These are phyloP conservation scores for Pyrocoelia pectoralis DNA, from an alignment of 2,888 invertebrate genomes.

Conservation along the genomic window DNA sequence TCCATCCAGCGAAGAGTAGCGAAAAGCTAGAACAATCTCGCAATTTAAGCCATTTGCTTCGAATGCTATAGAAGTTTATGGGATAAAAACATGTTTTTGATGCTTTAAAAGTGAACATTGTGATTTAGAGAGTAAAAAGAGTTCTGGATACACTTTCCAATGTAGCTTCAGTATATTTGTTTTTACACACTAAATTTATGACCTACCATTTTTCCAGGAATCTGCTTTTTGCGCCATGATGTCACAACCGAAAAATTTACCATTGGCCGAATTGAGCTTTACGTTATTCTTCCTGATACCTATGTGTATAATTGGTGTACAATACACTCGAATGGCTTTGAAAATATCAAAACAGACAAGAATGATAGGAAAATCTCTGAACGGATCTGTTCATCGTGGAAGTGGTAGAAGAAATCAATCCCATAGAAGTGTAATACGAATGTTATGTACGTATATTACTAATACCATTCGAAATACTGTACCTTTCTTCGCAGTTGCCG, in stretches of 20 bases:
- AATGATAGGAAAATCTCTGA: constrained; percentile 61
- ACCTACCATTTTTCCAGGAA: constrained; percentile 58
- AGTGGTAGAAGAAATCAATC: constrained; percentile 74
- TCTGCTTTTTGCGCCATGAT: constrained; percentile 85
- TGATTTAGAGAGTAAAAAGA: no score
- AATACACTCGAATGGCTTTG: constrained; percentile 82
- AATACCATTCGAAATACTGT: not conserved
- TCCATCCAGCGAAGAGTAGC: no score
- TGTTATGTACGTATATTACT: constrained; percentile 71
- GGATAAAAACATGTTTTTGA: no score
- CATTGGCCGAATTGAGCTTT: constrained; percentile 82
- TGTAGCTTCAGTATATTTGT: no score
- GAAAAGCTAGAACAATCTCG: no score
- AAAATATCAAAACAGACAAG: constrained; percentile 67
- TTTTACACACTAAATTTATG: not conserved
- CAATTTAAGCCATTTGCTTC: no score
- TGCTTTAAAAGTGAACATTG: no score
- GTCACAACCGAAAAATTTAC: constrained; percentile 67
- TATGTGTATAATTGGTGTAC: constrained; percentile 74
- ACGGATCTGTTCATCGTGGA: constrained; percentile 72
- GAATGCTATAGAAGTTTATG: no score
- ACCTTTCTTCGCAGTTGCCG: constrained; percentile 78
- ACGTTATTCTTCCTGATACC: constrained; percentile 83
- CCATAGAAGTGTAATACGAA: constrained; percentile 77
- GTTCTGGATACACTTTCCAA: no score